Base-by-base conservation (phyloP, 92 coral and sea anemone species). In the Siderastrea siderea region DNA sequence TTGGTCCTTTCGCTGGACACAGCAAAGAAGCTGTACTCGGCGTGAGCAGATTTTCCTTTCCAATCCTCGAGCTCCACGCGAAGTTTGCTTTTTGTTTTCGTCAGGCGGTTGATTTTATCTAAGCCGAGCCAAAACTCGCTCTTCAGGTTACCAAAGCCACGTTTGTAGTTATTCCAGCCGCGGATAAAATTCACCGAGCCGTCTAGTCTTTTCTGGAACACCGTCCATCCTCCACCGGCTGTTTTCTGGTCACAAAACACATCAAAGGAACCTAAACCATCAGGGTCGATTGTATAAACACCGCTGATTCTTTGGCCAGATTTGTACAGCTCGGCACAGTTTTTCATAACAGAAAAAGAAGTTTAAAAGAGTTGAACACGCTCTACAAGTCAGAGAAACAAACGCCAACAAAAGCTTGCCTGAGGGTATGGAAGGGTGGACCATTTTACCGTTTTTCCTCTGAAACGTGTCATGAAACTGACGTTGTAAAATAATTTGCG, bases 221-320 rank as follows among this genome's bases (percentile, higher is more conserved):
- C 38, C 38, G 38, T 26, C 38, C 38, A 26, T 26, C 38, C 38
- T 26, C 38, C 38, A 26, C 38, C 0, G 47, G 61, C 86, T 7
- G 94, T 93, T 7, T n/a, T 81, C 81, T 92, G 95, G 79, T 95
- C 98, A 73, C 98, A 95, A 76, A 77, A 88, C 10, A 93, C 98
- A n/a, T 84, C 70, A 80, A 95, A 90, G 15, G 80, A 38, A 1
- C 90, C 95, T 53, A 57, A 50, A 17, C 88, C 90, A 49, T 95
- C 96, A 13, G 96, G 98, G 63, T 91, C 83, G 59, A 95, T 83
- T 14, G 77, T 54, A 74, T 91, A 95, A 44, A 93, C 69, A 47
- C 93, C 94, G 52, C 87, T 91, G 44, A 77, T 67, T 50, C 51
- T 88, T 52, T 77, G 19, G 7, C 98, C 96, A 46, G 88, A 88